Base-by-base conservation (phyloP, 37 sponge, comb jelly and placozoan genomes). In the Agelas oroides region DNA sequence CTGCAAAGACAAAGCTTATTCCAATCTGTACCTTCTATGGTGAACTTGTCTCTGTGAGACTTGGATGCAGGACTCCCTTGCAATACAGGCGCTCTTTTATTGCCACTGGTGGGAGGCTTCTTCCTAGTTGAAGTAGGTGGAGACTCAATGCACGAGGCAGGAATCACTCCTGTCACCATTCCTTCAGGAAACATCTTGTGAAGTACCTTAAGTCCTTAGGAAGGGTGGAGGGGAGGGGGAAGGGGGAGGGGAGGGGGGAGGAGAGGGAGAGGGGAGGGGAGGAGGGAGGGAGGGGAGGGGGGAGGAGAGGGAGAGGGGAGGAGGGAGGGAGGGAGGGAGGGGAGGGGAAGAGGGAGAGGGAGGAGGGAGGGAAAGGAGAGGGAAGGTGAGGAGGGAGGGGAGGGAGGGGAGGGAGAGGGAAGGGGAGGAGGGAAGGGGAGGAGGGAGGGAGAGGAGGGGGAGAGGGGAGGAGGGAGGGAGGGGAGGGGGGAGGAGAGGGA, bases 201-300 rank as follows among this genome's bases (percentile, higher is more conserved):
- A 23, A 99, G 81, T 12, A 99, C 97, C 75, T 75, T 92, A 85
- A 99, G 70, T 59, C 96, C 96, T 96, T 56, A 20, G 30, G 28
- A 69, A 17, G 27, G 18, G 36, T 54, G 36, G 37, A 62, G 27
- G 73, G 39, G 18, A 25, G 78, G 59, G 39, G 34, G 24, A 16
- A 35, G 70, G 39, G 57, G 18, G 61, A 60, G 53, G 63, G 20
- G 25, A 16, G 16, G 56, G 30, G 66, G 25, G 13, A 31, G 66
- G 25, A 5, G 33, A 31, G 66, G 25, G 3, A 27, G 2, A 31
- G 19, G 25, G 19, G 54, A 35, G 76, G 13, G 19, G 20, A 30
- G 16, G 56, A 6, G 28, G 16, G 53, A 25, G 66, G 2, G 1
- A 31, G 66, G 1, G 66, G 5, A 33, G 66, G 66, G 30, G 66